These are phyloP conservation scores for Argynnis bischoffii DNA, from an alignment of 2,888 invertebrate genomes.

Conservation along the genomic window DNA sequence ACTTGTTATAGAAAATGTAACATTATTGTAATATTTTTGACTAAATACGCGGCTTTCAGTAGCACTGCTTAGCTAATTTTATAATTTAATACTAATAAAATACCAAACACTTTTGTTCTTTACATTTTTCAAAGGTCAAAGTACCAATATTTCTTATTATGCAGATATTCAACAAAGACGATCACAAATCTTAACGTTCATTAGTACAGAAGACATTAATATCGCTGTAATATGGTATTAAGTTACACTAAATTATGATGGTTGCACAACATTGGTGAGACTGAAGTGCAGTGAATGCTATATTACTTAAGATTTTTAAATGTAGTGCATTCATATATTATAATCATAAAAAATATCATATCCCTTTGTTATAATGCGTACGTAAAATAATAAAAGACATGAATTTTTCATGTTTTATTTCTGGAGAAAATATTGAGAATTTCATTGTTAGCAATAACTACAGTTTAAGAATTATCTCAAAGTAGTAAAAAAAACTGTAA, in stretches of 20 bases:
- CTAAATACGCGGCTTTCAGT: no score
- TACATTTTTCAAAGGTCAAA: constrained; percentile 7
- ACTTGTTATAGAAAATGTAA: no score
- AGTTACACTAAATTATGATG: constrained; percentile 34
- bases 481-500: no score
- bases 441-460: no score
- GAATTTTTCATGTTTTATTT: no score
- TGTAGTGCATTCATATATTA: not conserved
- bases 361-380: no score
- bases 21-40: no score
- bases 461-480: no score
- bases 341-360: not conserved
- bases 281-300: constrained; percentile 6
- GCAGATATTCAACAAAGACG: constrained; percentile 26
- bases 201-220: constrained; percentile 36
- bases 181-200: constrained; percentile 35
- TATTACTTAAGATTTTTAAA: not conserved
- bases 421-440: no score
- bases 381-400: no score
- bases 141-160: constrained; percentile 6
- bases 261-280: constrained; percentile 40
- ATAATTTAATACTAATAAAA: not conserved
- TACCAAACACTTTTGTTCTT: not conserved
- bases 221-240: constrained; percentile 39
- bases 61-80: no score